Conservation (phyloP, 2,888 invertebrate species). For the Julus scandinavius region DNA sequence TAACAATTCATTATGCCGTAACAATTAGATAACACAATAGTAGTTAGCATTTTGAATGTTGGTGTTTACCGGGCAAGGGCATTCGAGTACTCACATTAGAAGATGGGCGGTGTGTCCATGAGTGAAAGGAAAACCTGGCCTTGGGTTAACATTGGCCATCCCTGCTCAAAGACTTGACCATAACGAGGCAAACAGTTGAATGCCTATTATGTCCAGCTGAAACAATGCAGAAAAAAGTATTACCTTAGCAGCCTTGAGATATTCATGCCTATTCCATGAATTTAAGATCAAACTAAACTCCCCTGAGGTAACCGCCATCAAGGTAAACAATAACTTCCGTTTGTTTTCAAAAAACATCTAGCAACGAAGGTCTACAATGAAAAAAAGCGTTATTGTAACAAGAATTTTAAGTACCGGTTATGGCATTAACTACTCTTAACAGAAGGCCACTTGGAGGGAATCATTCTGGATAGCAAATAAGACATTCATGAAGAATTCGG, state of each 20-base stretch:
- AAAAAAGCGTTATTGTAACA: background rate
- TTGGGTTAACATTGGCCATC: conserved; percentile 39
- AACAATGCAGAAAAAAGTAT: background rate
- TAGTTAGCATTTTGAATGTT: background rate
- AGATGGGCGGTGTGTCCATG: conserved; percentile 46
- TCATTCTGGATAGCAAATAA: too few species aligned
- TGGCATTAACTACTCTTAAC: too few species aligned
- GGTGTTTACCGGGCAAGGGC: conserved; percentile 38
- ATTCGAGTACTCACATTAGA: background rate
- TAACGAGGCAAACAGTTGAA: background rate
- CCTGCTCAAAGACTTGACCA: background rate
- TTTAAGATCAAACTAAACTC: background rate
- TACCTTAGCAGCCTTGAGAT: background rate
- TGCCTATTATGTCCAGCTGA: conserved; percentile 37
- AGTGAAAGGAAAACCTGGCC: conserved; percentile 18
- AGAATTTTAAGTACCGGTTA: too few species aligned
- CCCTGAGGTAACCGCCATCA: background rate
- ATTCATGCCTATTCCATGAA: background rate
- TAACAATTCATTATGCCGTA: background rate
- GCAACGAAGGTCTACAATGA: background rate
- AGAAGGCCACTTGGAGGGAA: too few species aligned
- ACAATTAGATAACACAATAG: background rate
- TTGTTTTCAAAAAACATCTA: background rate
- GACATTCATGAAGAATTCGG: too few species aligned
- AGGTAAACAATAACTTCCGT: background rate